A percentile compares a stretch with the other conserved stretches of the same genome.
These are phyloP conservation scores for Tachypleus tridentatus DNA, from an alignment of 1,140 invertebrate species.

Conservation along the genomic window DNA sequence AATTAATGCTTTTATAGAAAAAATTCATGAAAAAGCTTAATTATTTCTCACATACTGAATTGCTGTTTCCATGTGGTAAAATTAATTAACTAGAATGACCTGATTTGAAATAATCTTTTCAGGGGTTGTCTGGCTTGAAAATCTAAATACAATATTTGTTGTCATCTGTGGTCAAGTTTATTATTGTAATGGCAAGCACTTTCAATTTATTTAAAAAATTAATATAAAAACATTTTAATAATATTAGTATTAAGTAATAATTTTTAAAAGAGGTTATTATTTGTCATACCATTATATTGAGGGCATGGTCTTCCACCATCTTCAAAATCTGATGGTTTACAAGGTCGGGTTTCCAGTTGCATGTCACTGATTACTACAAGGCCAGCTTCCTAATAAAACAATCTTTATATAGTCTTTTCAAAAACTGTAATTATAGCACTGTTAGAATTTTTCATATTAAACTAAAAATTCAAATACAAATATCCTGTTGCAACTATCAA, in stretches of 20 bases:
- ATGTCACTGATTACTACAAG: constrained; percentile 42
- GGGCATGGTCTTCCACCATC: neutral
- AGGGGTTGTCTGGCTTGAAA: too few relatives aligned
- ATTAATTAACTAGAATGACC: too few relatives aligned
- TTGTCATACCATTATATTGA: constrained; percentile 1
- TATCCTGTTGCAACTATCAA: too few relatives aligned
- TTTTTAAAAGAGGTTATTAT: neutral
- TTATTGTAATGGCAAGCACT: neutral
- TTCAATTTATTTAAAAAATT: neutral
- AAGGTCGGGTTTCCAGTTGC: constrained; percentile 39
- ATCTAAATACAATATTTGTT: too few relatives aligned
- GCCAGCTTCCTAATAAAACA: constrained; percentile 37
- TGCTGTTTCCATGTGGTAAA: too few relatives aligned
- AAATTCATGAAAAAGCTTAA: neutral
- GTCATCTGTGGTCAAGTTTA: too few relatives aligned
- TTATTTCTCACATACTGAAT: too few relatives aligned
- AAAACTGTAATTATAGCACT: too few relatives aligned
- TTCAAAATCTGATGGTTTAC: constrained; percentile 22
- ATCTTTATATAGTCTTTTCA: neutral
- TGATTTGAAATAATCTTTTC: too few relatives aligned
- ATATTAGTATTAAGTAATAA: constrained; percentile 4
- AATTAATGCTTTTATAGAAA: neutral
- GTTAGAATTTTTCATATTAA: too few relatives aligned
- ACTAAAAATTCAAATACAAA: too few relatives aligned
- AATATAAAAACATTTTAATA: constrained; percentile 1